Evolutionary conservation across 1,140 invertebrate genomes (phyloP), one percentile per base, ranked within the genome.

Genomic region (Gryon sp.): DNA sequence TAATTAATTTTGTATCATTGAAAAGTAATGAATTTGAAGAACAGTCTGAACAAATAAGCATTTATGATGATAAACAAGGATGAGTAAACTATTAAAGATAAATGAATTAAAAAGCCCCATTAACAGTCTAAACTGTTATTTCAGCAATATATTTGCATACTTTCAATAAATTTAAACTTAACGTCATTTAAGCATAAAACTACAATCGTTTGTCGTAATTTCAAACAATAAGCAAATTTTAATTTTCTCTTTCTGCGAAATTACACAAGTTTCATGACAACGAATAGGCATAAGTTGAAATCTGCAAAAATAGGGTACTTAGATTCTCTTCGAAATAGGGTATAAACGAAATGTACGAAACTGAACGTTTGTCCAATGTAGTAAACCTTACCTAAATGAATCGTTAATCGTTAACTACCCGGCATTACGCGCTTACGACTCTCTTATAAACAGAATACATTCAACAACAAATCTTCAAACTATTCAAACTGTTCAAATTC

Each of bases 351-450:
- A 76, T 75, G 60, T 73, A 73, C 57, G 53, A 62, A 65, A 59
- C 12, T 36, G 45, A 69, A 78, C 57, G 59, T 69, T 73, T 63
- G 74, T 41, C 70, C 53, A 18, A 40, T 50, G 76, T 63, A 86
- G 81, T 85, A 87, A 88, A 86, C 80, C 82, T 81, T 87, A 52
- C 79, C 80, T 86, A 87, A 88, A 88, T 88, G 85, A 87, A 88
- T 88, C 86, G 84, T 88, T 88, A 88, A 88, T 88, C 84, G 86
- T 87, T 87, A 87, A 88, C 82, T 83, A 81, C 82, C 20, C 36
- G 48, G 78, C 77, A 79, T 84, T 82, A 86, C 80, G 78, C 73
- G 60, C 82, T 82, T 82, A 81, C 82, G 76, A 81, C 78, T 79
- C 84, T 83, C 81, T 87, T 88, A 84, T 86, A 88, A 88, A 87